Conservation (phyloP, 2,888 invertebrate genomes). For the Macrophya annulata region DNA sequence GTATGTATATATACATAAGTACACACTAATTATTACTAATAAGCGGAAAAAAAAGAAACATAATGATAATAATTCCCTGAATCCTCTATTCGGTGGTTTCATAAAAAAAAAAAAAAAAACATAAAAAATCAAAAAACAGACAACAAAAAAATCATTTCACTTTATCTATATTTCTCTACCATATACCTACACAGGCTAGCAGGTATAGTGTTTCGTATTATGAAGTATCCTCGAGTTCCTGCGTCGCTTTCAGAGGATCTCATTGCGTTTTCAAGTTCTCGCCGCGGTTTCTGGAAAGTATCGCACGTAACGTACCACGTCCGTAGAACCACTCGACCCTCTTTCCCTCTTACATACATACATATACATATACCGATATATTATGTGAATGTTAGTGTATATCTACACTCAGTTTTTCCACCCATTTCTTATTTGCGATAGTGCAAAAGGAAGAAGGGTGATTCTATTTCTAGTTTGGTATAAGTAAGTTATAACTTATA, state of each 20-base stretch:
- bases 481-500: conserved; percentile 40
- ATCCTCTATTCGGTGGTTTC: neutral
- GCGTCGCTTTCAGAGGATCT: neutral
- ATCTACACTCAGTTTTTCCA: neutral
- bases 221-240: conserved; percentile 21
- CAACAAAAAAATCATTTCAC: too few relatives aligned
- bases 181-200: neutral
- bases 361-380: neutral
- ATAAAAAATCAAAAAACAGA: too few relatives aligned
- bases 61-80: neutral
- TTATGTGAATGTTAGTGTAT: neutral
- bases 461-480: neutral
- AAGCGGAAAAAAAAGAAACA: neutral
- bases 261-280: conserved; percentile 36
- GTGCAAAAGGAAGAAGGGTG: neutral
- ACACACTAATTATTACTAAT: neutral
- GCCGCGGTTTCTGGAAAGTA: conserved; percentile 5
- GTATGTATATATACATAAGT: neutral
- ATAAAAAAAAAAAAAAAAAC: neutral
- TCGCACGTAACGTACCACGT: neutral
- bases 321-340: conserved; percentile 18
- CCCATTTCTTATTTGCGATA: neutral
- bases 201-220: neutral
- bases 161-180: neutral
- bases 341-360: neutral